Evolutionary conservation across 92 coral and sea anemone species (phyloP).

Genomic region (Hydrozoanthus gracilis): DNA sequence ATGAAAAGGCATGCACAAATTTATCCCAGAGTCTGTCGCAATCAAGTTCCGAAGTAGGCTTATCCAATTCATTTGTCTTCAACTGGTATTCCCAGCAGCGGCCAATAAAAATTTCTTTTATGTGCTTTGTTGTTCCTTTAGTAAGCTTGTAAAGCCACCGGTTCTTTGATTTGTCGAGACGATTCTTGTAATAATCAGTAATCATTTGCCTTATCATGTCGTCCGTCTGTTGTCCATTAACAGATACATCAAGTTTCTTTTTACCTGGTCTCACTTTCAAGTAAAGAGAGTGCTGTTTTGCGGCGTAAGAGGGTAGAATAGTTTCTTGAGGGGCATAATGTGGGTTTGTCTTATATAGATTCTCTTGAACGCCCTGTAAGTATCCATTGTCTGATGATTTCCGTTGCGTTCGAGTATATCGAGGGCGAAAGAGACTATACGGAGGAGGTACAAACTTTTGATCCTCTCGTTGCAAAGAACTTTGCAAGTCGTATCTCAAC

Average conservation of each 20-base stretch:
- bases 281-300: no score
- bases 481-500: not conserved
- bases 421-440: not conserved
- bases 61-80: constrained; percentile 48
- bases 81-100: constrained; percentile 91
- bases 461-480: no score
- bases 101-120: constrained; percentile 86
- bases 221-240: not conserved
- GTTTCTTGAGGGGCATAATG: not conserved
- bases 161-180: constrained; percentile 61
- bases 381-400: not conserved
- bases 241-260: not conserved
- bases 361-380: not conserved
- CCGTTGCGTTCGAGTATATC: not conserved
- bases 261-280: not conserved
- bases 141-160: constrained; percentile 83
- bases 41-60: constrained; percentile 55
- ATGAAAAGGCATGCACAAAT: constrained; percentile 76
- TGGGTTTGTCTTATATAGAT: not conserved
- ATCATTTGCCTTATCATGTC: constrained; percentile 22
- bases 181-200: constrained; percentile 68
- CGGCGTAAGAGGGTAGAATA: not conserved
- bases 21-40: constrained; percentile 79
- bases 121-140: constrained; percentile 81
- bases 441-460: not conserved